Conservation (phyloP, 2,888 invertebrate genomes). For the Malacosoma neustria region DNA sequence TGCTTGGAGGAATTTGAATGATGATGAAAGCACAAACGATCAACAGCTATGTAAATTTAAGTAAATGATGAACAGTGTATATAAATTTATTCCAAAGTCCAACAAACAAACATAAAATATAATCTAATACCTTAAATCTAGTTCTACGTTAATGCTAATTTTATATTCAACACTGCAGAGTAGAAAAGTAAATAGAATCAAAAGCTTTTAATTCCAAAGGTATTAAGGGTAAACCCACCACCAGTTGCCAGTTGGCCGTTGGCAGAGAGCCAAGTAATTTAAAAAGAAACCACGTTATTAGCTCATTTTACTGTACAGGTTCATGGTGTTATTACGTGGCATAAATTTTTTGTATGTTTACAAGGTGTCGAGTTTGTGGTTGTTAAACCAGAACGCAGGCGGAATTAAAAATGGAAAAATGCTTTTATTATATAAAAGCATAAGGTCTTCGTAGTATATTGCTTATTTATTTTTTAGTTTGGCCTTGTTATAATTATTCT, state of each 20-base stretch:
- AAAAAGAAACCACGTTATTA: constrained; percentile 53
- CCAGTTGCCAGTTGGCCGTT: constrained; percentile 56
- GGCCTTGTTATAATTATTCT: too few relatives aligned
- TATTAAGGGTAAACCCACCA: constrained; percentile 56
- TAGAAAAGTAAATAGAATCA: constrained; percentile 35
- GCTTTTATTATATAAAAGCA: too few relatives aligned
- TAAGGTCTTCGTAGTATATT: too few relatives aligned
- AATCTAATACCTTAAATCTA: too few relatives aligned
- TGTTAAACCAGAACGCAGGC: not conserved
- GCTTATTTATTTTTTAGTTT: too few relatives aligned
- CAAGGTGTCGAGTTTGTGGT: constrained; percentile 2
- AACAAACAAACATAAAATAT: too few relatives aligned
- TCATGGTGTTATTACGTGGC: constrained; percentile 31
- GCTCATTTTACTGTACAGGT: constrained; percentile 37
- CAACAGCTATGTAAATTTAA: too few relatives aligned
- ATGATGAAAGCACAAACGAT: too few relatives aligned
- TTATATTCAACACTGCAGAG: constrained; percentile 10
- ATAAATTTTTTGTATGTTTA: constrained; percentile 24
- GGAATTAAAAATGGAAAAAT: not conserved
- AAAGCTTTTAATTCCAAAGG: constrained; percentile 43
- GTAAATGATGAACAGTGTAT: too few relatives aligned
- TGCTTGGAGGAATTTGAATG: too few relatives aligned
- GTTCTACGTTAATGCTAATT: too few relatives aligned
- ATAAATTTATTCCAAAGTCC: too few relatives aligned
- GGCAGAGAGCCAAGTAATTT: constrained; percentile 65